Base-by-base conservation (phyloP, 2,888 invertebrate species). In the Thecophora atra region DNA sequence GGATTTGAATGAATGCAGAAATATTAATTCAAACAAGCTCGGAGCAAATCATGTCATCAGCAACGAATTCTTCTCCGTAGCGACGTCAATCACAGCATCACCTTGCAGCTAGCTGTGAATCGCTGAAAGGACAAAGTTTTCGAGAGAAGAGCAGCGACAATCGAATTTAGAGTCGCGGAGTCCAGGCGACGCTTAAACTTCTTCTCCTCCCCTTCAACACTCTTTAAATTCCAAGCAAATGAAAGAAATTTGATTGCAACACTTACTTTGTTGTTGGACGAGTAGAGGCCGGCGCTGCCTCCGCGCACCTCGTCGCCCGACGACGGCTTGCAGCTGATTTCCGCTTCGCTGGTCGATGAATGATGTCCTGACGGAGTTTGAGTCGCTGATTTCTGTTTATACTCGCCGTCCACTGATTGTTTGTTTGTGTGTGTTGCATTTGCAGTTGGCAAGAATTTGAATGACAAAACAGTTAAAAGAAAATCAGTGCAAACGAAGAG, bases 351-450 rank as follows among this genome's bases (percentile, higher is more conserved):
- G 77, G 85, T 85, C 71, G 84, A 83, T 71, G 86, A 87, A 80
- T 86, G 84, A 82, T 86, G 89, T 79, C 88, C 89, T 78, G 91
- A 89, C 74, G 91, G 91, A 77, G 91, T 91, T 85, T 91, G 91
- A 78, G 89, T 90, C 81, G 91, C 90, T 81, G 91, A 91, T 81
- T 91, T 91, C 82, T 92, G 88, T 87, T 92, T 92, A 86, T 91
- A 92, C 88, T 92, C 91, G 77, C 91, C 91, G 88, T 91, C 92
- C 76, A 84, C 84, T 85, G 75, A 54, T 68, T 13, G 62, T 30
- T 52, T 3, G 19, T 64, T 1, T 24, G n/a, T 47, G 47, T 58
- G 52, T 21, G 42, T 68, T 68, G 56, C 58, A 4, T 7, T 66
- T 30, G 17, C 19, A 52, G 52, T 19, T 65, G 47, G 54, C 44